Evolutionary conservation across 2,888 invertebrate genomes (phyloP), one percentile per base, ranked within the genome.

Genomic region (Chrysolina oricalcia): DNA sequence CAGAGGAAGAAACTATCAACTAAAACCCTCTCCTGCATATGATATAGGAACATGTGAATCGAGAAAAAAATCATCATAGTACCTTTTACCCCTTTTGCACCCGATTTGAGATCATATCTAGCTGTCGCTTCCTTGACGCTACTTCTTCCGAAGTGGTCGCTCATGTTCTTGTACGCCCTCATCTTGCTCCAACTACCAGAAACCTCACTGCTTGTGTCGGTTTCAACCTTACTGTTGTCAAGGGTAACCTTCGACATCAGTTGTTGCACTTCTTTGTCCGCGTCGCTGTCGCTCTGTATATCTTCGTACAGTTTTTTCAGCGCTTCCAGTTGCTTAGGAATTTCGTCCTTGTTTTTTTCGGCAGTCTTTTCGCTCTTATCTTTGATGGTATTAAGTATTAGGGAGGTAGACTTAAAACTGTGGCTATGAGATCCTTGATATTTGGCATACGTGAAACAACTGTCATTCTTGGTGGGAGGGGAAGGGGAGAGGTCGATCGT

Each of bases 211-310:
- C 87, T 88, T 68, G 79, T 83, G 46, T 87, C 87, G 69, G 86
- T 86, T 43, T 87, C 86, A 11, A 80, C 72, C 19, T 75, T 76
- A n/a, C 74, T 79, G 21, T 67, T 75, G 23, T 73, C 71, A 53
- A 78, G 82, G 6, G 78, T 77, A 50, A 82, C 81, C 70, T 82
- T 82, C 50, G 89, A 89, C 88, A 92, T 91, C 83, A 91, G 90
- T 3, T 89, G 89, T 80, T 92, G 90, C 0, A 92, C 92, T 84
- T 92, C 92, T 82, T 92, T 92, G 81, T 92, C 92, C 5, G 92
- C 91, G 81, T 89, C 91, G 75, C 89, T 90, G 78, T 91, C 91
- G 69, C 90, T 90, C 70, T 90, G 89, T 40, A 85, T 87, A 53
- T 88, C 88, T 72, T 89, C 88, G 80, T 89, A 90, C 19, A 89